Percentiles rank a stretch among this genome's conserved stretches.
Evolutionary conservation across 2,888 invertebrate species (phyloP).

Genomic region (Drosophila aldrichi): DNA sequence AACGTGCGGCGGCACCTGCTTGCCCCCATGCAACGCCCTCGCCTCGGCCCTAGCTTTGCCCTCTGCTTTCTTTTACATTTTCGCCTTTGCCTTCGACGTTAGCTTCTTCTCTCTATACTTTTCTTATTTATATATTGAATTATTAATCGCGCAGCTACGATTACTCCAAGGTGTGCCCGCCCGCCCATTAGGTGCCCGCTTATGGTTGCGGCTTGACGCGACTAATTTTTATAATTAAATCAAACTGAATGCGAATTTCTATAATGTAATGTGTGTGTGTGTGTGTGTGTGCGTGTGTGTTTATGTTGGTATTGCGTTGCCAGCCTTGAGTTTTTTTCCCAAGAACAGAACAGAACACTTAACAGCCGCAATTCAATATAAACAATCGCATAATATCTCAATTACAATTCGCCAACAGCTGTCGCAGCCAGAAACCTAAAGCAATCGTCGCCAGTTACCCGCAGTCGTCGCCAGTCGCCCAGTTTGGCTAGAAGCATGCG

Average conservation of each 20-base stretch:
- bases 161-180: constrained; percentile 36
- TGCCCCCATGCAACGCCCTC: constrained; percentile 18
- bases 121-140: constrained; percentile 34
- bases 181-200: constrained; percentile 10
- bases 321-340: constrained; percentile 9
- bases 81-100: constrained; percentile 13
- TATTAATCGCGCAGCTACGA: constrained; percentile 45
- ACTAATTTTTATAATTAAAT: constrained; percentile 22
- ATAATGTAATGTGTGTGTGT: not conserved
- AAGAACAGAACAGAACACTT: constrained; percentile 10
- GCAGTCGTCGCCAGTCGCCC: not conserved
- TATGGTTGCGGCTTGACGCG: constrained; percentile 7
- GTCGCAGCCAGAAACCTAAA: constrained; percentile 1
- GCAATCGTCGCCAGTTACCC: not conserved
- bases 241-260: not conserved
- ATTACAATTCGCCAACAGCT: constrained; percentile 32
- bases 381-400: constrained; percentile 36
- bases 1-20: constrained; percentile 43
- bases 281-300: not conserved
- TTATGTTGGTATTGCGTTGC: not conserved
- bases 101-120: constrained; percentile 8
- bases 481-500: constrained; percentile 88
- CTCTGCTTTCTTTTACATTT: constrained; percentile 4
- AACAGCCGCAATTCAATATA: constrained; percentile 26
- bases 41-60: not conserved